Evolutionary conservation across 2,888 invertebrate species (phyloP), one percentile per base, ranked within the genome.

Genomic region (Drosophila neutralis): DNA sequence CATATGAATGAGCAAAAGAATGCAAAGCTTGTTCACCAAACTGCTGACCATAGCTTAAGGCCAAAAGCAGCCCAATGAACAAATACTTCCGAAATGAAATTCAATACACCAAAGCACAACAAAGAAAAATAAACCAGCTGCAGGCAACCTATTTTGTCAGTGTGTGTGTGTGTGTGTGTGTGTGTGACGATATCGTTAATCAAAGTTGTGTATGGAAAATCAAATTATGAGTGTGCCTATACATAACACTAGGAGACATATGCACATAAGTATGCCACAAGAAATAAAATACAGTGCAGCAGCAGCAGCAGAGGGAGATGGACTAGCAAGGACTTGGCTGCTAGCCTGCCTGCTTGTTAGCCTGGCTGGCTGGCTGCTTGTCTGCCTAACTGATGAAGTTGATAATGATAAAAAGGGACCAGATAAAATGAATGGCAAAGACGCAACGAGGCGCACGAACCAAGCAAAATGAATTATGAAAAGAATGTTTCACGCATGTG

Each of bases 401-500:
- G 89, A 82, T 85, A 84, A 82, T 73, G 84, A 75, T 74, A 79
- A 77, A 82, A 58, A 56, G 69, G 57, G 57, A 59, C 48, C 69
- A 54, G 84, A 77, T 75, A 82, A 76, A 78, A 68, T 67, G 82
- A 84, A 84, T 71, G 82, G 61, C 58, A 65, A 62, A 62, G 65
- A 51, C 54, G 71, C 59, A 73, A 51, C 35, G 62, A 56, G 62
- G 36, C 57, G 27, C 31, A 51, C n/a, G 53, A 54, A 45, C 11
- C 54, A 29, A 67, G 81, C 63, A 65, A 75, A 70, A 87, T 83
- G 83, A 84, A 87, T 86, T 89, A 86, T 86, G 87, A 84, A 87
- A 84, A 82, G 87, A 84, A 89, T 87, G 73, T 84, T 74, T 71
- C 87, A 89, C 78, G 89, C 85, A 87, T 89, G 87, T 80, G 87